These are phyloP conservation scores for Prionace glauca DNA, from an alignment of 2,797 vertebrate species.

Conservation along the genomic window DNA sequence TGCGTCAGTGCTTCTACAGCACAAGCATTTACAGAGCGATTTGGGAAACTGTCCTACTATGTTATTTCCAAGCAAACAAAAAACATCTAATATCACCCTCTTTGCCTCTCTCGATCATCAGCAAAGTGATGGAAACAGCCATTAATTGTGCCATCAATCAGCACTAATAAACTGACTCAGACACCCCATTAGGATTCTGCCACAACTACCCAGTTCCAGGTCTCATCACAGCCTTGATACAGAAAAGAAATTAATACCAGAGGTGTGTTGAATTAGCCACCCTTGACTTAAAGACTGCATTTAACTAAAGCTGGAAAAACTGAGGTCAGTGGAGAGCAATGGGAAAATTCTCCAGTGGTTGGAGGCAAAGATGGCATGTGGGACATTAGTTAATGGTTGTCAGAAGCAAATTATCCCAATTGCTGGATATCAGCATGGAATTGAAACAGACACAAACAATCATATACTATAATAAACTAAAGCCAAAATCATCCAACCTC, in stretches of 20 bases:
- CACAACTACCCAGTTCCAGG: background rate
- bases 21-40: background rate
- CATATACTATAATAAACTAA: background rate
- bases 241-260: background rate
- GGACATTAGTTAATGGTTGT: background rate
- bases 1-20: background rate
- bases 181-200: background rate
- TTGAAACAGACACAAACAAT: background rate
- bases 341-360: background rate
- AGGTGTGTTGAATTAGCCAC: background rate
- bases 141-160: background rate
- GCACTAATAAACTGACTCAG: background rate
- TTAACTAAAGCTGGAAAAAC: background rate
- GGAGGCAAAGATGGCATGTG: background rate
- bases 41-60: background rate
- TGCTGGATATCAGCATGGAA: background rate
- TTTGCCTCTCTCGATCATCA: background rate
- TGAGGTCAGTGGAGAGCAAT: background rate
- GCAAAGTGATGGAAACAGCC: background rate
- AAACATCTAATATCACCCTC: background rate
- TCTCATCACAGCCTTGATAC: background rate
- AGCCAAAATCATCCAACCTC: too few relatives aligned
- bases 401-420: background rate
- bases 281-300: background rate
- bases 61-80: background rate